phyloP scores from a whole-genome alignment of 2,113 vertebrate species.

The Nothobranchius furzeri region DNA sequence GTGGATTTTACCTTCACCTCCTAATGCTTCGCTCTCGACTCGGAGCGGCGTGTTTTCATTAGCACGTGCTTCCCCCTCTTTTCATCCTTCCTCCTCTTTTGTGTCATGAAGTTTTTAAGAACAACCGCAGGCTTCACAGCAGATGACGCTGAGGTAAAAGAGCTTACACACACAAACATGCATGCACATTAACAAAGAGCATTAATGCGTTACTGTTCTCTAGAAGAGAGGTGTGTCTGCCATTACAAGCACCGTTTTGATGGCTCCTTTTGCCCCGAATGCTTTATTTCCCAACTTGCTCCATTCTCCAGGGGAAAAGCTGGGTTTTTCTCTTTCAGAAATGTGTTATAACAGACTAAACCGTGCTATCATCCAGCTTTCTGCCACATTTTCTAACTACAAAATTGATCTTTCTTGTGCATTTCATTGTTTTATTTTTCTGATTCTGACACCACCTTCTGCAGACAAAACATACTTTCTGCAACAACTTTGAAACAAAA shows the following conservation, averaged over 20 bases:
- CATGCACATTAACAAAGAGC: slow-evolving; percentile 21
- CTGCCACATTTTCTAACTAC: not conserved
- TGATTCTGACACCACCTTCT: slow-evolving; percentile 31
- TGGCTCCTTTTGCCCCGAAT: slow-evolving; percentile 9
- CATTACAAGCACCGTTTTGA: slow-evolving; percentile 10
- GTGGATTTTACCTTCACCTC: slow-evolving; percentile 21
- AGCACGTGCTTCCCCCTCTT: slow-evolving; percentile 12
- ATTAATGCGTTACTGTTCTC: slow-evolving; percentile 33
- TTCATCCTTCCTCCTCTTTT: slow-evolving; percentile 44
- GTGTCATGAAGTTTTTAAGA: slow-evolving; percentile 68
- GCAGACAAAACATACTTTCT: slow-evolving; percentile 28
- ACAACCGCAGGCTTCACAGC: slow-evolving; percentile 60
- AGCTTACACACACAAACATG: slow-evolving; percentile 23
- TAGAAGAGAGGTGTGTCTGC: slow-evolving; percentile 32
- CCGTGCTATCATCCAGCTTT: not conserved
- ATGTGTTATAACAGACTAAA: not conserved
- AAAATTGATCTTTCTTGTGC: not conserved
- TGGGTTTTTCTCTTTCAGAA: slow-evolving; percentile 2
- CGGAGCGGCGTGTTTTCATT: slow-evolving; percentile 37
- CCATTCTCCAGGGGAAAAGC: not conserved
- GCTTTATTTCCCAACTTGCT: not conserved
- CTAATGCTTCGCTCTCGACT: slow-evolving; percentile 20
- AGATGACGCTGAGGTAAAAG: slow-evolving; percentile 61
- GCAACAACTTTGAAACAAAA: slow-evolving; percentile 19
- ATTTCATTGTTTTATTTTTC: slow-evolving; percentile 9